A percentile compares a stretch with the other conserved stretches of the same genome.
Conservation (phyloP, 2,113 vertebrate genomes). For the Grus americana region DNA sequence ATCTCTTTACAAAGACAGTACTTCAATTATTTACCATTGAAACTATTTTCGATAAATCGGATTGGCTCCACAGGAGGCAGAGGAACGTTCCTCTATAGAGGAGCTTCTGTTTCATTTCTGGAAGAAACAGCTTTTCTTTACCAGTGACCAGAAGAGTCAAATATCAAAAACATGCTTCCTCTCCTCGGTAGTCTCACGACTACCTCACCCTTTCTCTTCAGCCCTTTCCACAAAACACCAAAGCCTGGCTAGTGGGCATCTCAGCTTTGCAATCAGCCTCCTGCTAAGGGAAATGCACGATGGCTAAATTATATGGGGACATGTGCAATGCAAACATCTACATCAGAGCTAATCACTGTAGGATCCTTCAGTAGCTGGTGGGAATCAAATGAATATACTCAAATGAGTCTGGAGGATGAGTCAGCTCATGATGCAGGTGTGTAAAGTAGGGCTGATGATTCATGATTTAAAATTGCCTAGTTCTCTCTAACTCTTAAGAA, state of each 20-base stretch:
- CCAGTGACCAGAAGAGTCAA: background rate
- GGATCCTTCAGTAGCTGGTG: background rate
- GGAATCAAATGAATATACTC: background rate
- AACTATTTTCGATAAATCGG: background rate
- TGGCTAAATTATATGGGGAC: background rate
- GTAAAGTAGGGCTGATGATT: slow-evolving; percentile 19
- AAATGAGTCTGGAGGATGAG: background rate
- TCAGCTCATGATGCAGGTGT: slow-evolving; percentile 37
- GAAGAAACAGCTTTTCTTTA: background rate
- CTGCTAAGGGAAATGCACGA: background rate
- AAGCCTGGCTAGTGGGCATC: background rate
- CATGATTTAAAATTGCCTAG: slow-evolving; percentile 1
- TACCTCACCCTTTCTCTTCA: background rate
- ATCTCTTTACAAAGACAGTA: background rate
- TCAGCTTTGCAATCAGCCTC: background rate
- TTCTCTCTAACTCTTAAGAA: background rate
- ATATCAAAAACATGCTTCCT: background rate
- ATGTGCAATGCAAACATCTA: background rate
- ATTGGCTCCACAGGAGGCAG: background rate
- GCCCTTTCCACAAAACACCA: background rate
- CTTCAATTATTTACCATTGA: background rate
- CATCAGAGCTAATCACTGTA: background rate
- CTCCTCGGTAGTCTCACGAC: background rate
- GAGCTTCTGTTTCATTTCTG: background rate
- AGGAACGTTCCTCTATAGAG: background rate